Evolutionary conservation across 2,888 invertebrate species (phyloP), one percentile per base, ranked within the genome.

Genomic region (Polymixis flavicincta): DNA sequence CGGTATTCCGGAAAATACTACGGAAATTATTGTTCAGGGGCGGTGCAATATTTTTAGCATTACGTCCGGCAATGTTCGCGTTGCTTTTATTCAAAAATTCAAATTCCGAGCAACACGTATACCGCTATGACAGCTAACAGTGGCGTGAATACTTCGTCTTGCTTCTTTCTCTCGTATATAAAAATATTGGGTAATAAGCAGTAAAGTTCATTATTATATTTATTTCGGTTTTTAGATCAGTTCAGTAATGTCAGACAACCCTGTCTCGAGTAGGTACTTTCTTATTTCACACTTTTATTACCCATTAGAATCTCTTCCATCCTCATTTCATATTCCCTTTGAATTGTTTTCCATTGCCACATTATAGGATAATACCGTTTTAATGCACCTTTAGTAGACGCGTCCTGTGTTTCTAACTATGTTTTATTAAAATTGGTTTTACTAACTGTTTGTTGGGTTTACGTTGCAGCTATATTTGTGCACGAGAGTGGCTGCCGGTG

Each of bases 321-420:
- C n/a, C 80, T 80, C 69, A 74, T 79, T 77, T 75, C 60, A 61
- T 67, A 79, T 80, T 79, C 69, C 45, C 57, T 69, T 68, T 45
- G 64, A 68, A 71, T 71, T 32, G 54, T 80, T 66, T 74, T 55
- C 25, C 74, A 70, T 48, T 66, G 54, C 55, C 50, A 80, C 59
- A 54, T 71, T 64, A 37, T 25, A 64, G 32, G 22, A 67, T 67
- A 76, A 80, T 67, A 63, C 42, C 19, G 25, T 57, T 63, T 80
- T 75, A 80, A 80, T 80, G 52, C 59, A 80, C 61, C 66, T 67
- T 80, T 74, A 69, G 32, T 69, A 61, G 13, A 68, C 59, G n/a
- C 67, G 57, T 42, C 14, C 57, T 57, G 79, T 69, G 25, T 59
- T 78, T 28, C 37, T 64, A 70, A 64, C 57, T 42, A 45, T 54